Percentiles rank a stretch among this genome's conserved stretches.
Evolutionary conservation across 2,797 vertebrate species (phyloP).

Genomic region (Sarcoramphus papa): DNA sequence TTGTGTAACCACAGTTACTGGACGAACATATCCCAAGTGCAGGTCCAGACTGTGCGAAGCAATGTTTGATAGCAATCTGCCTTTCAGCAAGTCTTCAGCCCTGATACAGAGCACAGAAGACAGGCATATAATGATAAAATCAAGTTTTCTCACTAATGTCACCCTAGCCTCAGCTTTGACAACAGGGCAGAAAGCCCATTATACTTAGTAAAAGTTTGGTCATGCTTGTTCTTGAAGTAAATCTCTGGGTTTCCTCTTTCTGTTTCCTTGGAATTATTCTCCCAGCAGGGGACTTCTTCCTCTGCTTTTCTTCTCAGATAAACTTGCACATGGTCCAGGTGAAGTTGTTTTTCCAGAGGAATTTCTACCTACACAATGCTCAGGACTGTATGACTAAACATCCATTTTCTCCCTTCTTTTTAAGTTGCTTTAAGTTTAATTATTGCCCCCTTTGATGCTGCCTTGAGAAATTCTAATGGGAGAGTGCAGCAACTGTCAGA

Average conservation of each 20-base stretch:
- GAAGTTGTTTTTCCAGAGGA: neutral
- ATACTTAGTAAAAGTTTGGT: neutral
- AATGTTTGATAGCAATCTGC: neutral
- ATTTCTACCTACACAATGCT: neutral
- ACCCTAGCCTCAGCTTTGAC: neutral
- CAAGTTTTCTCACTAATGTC: neutral
- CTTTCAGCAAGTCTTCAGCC: neutral
- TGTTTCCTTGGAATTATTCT: neutral
- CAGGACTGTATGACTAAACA: neutral
- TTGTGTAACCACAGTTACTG: neutral
- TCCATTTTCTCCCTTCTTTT: neutral
- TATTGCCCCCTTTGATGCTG: conserved; percentile 11
- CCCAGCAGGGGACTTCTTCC: neutral
- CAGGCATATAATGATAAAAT: neutral
- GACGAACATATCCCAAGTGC: neutral
- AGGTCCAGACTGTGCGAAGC: neutral
- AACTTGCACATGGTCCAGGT: neutral
- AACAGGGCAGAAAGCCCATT: neutral
- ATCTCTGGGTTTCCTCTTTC: neutral
- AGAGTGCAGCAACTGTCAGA: neutral
- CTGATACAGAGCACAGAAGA: neutral
- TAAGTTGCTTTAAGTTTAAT: conserved; percentile 7
- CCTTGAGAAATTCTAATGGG: neutral
- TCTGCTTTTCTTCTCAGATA: neutral
- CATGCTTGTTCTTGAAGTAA: neutral